Evolutionary conservation across 1,140 invertebrate species (phyloP), one percentile per base, ranked within the genome.

Genomic region (Eulimnadia texana): DNA sequence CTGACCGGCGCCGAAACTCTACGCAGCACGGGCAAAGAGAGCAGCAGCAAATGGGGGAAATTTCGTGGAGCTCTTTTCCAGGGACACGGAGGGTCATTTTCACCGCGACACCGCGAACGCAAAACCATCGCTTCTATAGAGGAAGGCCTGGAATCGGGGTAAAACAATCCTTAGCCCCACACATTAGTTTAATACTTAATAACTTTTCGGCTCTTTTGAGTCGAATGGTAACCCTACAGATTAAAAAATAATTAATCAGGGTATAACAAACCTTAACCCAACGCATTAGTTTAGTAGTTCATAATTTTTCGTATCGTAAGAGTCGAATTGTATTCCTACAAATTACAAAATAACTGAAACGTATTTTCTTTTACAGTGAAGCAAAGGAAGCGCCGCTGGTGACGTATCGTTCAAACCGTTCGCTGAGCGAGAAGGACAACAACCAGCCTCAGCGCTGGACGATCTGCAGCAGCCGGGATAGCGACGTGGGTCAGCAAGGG

Each of bases 51-150:
- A 13, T 61, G 60, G 60, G 53, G 50, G 28, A 54, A 29, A 55
- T 33, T 61, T 22, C 60, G 60, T 9, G 60, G 60, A 2, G 51
- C 53, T 20, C 60, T 61, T 16, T 61, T 61, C 27, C 53, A 54
- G 20, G 50, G 51, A 23, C 60, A 61, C 22, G 60, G 53, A 24
- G 49, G 50, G 3, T 61, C 60, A 1, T 61, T 61, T 33, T 61
- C 60, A 3, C 60, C 60, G 2, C 51, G 33, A 9, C 24, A 33
- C 9, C 29, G 33, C 24, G 50, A 58, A 58, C 28, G 42, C 13
- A 11, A 20, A 16, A 27, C 51, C 22, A 52, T 61, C 60, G 33
- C 51, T 24, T 63, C 61, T 29, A 58, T 58, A 3, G 55, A 57
- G 20, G 55, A 57, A 57, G 55, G 55, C 13, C 22, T 57, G 24